Base-by-base conservation (phyloP, 2,113 vertebrate species). In the Fulmarus glacialis region DNA sequence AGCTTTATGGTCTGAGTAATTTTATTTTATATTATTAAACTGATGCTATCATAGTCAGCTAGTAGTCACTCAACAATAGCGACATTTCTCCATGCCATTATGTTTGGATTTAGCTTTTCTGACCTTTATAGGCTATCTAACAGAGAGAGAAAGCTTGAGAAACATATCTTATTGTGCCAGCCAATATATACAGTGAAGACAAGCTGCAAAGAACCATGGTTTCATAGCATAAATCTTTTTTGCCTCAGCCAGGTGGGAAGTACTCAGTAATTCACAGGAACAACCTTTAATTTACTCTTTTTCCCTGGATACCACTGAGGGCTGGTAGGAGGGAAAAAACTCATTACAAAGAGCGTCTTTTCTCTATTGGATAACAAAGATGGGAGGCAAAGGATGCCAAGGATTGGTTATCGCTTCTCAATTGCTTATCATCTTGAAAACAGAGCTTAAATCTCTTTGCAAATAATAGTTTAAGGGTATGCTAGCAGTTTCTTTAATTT, bases 221-320 rank as follows among this genome's bases (percentile, higher is more conserved):
- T 97, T 97, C 83, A 83, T 78, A 87, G 52, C 90, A 97, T 97
- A 98, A 98, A 98, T 98, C 88, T 95, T 84, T 85, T 97, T 95
- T 95, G 71, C 84, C 66, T 97, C 78, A 77, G 87, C 56, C 50
- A 95, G 74, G 47, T 89, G 97, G 87, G 93, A 98, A 97, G 95
- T 95, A 70, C 70, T 89, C 91, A 80, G 88, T 97, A 97, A 98
- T 98, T 98, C 97, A 98, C 83, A 95, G 79, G 55, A 91, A 95
- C 70, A 97, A 83, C 42, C 62, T 95, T 97, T 97, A 97, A 98
- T 97, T 97, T 97, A 95, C 59, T 97, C 12, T 96, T 96, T 96
- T 98, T 98, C 95, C 82, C 83, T 93, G 55, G 74, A 82, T 73
- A 96, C 70, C 66, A 87, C 83, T 74, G 64, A 92, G 83, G 91